Base-by-base conservation (phyloP, 1,140 invertebrate species). In the Temnothorax longispinosus region DNA sequence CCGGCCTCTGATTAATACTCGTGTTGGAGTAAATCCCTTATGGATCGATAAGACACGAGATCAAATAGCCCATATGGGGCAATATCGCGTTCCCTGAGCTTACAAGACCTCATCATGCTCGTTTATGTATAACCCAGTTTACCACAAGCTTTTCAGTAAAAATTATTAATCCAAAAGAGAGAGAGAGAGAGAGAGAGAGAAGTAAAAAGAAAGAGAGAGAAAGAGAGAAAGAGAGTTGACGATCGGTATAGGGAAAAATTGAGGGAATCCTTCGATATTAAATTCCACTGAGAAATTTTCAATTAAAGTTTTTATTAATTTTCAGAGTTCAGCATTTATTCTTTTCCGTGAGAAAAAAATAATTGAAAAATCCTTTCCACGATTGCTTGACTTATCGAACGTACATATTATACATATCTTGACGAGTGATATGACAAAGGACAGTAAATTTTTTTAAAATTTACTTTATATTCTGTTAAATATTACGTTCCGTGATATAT, bases 291-390 rank as follows among this genome's bases (percentile, higher is more conserved):
- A 60, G 8, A 74, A 47, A 60, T 74, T 72, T 74, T 74, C 7
- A 81, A 74, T 60, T n/a, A 72, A 74, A 47, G 50, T 60, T 82
- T 78, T 72, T 54, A 54, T 81, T 82, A 35, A 72, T 82, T 82
- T 82, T 3, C 4, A 18, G 15, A 58, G 56, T 60, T 60, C 5
- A 38, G 2, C 1, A 56, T 72, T 58, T 41, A 35, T 47, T 60
- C 52, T 13, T 82, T 11, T 1, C 11, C 10, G 0, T 44, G 1
- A 1, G 6, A 21, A 47, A 47, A 21, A 60, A 2, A 11, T 41
- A 58, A 82, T 47, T 47, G 11, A 69, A 67, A 81, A 69, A 35
- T 38, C 44, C 18, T 21, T 41, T 69, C 13, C 3, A 38, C 7
- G 4, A 69, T 54, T 54, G 47, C 11, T 78, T 65, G 21, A 67